phyloP scores from a whole-genome alignment of 2,797 vertebrate species.

The Tarsius wallacei region DNA sequence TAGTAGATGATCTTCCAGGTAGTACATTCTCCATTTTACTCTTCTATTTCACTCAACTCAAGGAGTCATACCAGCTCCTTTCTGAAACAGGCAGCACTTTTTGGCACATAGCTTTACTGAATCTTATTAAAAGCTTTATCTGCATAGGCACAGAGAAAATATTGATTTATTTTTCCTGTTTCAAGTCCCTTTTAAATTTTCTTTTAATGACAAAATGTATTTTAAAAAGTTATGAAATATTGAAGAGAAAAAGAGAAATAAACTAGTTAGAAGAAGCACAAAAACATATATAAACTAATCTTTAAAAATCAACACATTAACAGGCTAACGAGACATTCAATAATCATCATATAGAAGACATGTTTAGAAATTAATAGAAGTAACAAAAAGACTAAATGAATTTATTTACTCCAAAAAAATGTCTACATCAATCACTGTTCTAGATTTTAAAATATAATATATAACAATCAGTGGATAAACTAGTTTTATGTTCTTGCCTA shows the following conservation, averaged over 20 bases:
- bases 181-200: constrained; percentile 9
- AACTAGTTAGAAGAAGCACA: neutral
- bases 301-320: constrained; percentile 1
- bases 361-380: constrained; percentile 6
- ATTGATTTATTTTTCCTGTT: constrained; percentile 17
- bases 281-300: neutral
- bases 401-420: constrained; percentile 1
- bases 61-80: neutral
- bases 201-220: constrained; percentile 24
- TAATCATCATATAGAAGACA: neutral
- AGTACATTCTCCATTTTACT: neutral
- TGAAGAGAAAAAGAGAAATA: neutral
- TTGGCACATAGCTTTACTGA: neutral
- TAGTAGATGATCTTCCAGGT: neutral
- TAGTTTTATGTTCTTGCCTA: neutral
- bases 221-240: neutral
- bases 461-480: neutral
- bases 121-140: neutral
- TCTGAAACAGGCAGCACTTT: neutral
- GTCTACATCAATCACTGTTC: neutral
- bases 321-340: neutral
- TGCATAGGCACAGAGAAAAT: neutral
- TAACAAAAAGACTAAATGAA: neutral
- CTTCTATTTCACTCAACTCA: neutral
- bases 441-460: neutral